phyloP scores from a whole-genome alignment of 2,797 vertebrate species.

The Natrix natrix region DNA sequence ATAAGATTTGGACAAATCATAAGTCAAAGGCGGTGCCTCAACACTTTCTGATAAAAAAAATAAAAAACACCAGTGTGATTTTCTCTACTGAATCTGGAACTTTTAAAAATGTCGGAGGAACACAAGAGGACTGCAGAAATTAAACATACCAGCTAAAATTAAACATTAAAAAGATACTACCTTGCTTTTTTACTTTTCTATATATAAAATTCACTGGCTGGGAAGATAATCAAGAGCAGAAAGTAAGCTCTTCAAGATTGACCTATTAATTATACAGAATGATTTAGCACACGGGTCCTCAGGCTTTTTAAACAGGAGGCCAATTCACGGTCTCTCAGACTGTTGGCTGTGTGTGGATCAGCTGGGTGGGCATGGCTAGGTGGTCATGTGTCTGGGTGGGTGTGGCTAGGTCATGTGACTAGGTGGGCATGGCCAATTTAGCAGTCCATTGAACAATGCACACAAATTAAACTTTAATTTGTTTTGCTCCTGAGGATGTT shows the following conservation, averaged over 20 bases:
- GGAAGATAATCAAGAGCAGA: not conserved
- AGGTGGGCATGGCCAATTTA: too few relatives aligned
- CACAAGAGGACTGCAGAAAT: not conserved
- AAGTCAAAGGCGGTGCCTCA: not conserved
- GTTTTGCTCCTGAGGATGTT: too few relatives aligned
- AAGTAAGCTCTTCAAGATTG: not conserved
- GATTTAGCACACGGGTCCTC: not conserved
- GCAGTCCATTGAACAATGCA: too few relatives aligned
- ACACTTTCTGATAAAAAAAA: not conserved
- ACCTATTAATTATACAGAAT: not conserved
- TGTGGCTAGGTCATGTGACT: too few relatives aligned
- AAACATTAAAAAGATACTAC: not conserved
- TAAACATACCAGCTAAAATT: not conserved
- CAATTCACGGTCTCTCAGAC: too few relatives aligned
- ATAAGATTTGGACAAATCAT: not conserved
- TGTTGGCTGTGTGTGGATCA: too few relatives aligned
- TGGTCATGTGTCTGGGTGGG: too few relatives aligned
- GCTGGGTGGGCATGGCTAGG: too few relatives aligned
- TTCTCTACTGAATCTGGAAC: not conserved
- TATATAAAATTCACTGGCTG: not conserved
- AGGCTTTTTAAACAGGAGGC: too few relatives aligned
- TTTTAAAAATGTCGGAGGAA: not conserved
- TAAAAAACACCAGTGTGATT: not conserved
- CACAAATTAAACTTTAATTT: too few relatives aligned
- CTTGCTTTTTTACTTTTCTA: not conserved